phyloP scores from a whole-genome alignment of 1,140 invertebrate genomes.

The Psilanteris sp. region DNA sequence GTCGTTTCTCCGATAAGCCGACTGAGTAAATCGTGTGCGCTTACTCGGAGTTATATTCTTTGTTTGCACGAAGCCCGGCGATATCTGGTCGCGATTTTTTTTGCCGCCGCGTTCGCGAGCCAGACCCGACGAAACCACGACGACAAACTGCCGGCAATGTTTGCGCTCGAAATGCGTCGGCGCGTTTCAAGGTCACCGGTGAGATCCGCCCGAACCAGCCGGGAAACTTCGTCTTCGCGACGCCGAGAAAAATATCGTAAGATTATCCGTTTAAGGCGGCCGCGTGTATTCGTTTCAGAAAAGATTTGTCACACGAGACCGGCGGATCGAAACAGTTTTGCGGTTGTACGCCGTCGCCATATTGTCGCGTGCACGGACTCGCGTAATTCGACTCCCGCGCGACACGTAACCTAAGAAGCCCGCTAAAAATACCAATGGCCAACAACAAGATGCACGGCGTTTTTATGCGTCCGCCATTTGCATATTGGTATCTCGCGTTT shows the following conservation, averaged over 20 bases:
- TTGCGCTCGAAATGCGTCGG: too few species aligned
- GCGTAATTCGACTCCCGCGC: constrained; percentile 39
- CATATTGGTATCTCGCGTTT: constrained; percentile 10
- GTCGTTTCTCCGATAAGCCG: constrained; percentile 33
- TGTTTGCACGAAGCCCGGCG: constrained; percentile 28
- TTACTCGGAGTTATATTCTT: constrained; percentile 10
- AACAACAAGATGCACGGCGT: constrained; percentile 34
- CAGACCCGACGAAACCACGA: too few species aligned
- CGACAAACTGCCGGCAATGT: too few species aligned
- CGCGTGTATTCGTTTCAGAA: constrained; percentile 43
- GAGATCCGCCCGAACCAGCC: too few species aligned
- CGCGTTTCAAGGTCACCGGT: too few species aligned
- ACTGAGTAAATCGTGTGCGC: constrained; percentile 27
- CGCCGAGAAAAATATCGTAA: constrained; percentile 37
- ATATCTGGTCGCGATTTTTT: constrained; percentile 21
- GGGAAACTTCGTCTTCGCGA: too few species aligned
- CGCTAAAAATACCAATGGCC: not conserved
- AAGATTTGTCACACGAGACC: constrained; percentile 39
- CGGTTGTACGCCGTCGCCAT: constrained; percentile 27
- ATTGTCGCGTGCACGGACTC: constrained; percentile 39
- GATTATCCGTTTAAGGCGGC: constrained; percentile 31
- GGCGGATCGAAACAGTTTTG: constrained; percentile 50
- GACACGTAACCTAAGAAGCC: constrained; percentile 45
- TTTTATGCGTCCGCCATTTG: constrained; percentile 12
- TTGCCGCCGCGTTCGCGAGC: too few species aligned